Percentiles rank a stretch among this genome's conserved stretches.
These are phyloP conservation scores for Ciona savignyi DNA, from an alignment of 23 tunicate genomes.

Conservation along the genomic window DNA sequence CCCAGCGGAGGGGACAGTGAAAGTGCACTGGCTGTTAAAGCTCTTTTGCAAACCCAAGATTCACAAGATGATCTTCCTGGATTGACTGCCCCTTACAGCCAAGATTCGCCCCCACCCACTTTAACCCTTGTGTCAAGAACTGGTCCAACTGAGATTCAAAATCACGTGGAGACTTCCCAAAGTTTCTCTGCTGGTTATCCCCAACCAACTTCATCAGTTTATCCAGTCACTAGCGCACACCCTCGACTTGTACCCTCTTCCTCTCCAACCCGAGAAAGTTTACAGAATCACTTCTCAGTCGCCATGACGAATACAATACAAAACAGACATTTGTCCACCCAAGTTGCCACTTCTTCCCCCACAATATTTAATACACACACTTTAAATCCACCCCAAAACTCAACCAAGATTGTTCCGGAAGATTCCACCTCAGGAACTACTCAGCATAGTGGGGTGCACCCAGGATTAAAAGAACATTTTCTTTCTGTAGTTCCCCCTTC, in stretches of 20 bases:
- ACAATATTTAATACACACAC: neutral
- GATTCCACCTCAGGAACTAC: neutral
- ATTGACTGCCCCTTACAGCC: slow-evolving; percentile 41
- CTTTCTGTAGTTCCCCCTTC: slow-evolving; percentile 7
- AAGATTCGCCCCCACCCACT: slow-evolving; percentile 60
- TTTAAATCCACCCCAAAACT: neutral
- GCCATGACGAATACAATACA: neutral
- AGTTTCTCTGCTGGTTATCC: neutral
- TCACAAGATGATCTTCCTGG: slow-evolving; percentile 33
- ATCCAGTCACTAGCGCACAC: neutral
- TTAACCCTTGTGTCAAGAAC: slow-evolving; percentile 5
- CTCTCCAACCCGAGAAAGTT: neutral
- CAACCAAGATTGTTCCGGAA: neutral
- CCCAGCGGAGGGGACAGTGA: slow-evolving; percentile 58
- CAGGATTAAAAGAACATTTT: slow-evolving; percentile 18
- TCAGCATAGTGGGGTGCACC: neutral
- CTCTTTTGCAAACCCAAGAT: slow-evolving; percentile 45
- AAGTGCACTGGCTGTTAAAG: slow-evolving; percentile 68
- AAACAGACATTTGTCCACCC: neutral
- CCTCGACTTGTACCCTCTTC: neutral
- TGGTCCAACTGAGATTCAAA: neutral
- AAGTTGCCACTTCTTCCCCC: neutral
- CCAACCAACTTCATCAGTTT: neutral
- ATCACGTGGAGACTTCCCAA: neutral
- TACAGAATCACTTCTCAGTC: neutral